phyloP scores from a whole-genome alignment of 2,113 vertebrate species.

The Porphyrio hochstetteri region DNA sequence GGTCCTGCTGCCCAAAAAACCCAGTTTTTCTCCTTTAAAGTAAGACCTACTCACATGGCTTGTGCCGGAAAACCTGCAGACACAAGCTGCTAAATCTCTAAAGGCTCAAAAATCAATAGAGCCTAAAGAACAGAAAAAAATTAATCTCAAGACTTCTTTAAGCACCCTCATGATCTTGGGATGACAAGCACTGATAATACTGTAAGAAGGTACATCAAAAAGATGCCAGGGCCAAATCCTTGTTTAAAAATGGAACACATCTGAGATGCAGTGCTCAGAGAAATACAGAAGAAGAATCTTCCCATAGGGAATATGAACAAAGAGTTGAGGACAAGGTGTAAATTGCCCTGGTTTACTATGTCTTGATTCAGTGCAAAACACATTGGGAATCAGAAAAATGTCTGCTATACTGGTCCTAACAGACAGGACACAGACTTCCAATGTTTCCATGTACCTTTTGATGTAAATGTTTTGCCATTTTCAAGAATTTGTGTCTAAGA shows the following conservation, averaged over 20 bases:
- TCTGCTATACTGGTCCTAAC: neutral
- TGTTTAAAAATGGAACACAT: neutral
- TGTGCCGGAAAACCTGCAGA: neutral
- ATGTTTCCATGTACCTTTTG: neutral
- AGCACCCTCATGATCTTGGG: neutral
- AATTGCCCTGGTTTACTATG: neutral
- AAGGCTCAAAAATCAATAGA: conserved; percentile 35
- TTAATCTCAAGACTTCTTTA: conserved; percentile 9
- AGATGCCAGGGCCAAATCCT: neutral
- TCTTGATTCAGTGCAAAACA: neutral
- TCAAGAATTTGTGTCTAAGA: neutral
- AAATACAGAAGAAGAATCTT: neutral
- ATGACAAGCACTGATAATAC: neutral
- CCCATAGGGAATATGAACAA: neutral
- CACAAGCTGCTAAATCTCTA: neutral
- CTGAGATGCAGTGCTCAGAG: neutral
- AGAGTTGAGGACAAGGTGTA: neutral
- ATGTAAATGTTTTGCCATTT: neutral
- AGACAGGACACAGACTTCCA: neutral
- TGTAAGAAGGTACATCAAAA: neutral
- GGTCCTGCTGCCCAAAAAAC: neutral
- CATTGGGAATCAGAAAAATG: neutral
- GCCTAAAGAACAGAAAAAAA: neutral
- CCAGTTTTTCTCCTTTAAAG: neutral
- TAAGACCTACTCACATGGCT: neutral